phyloP scores from a whole-genome alignment of 2,113 vertebrate species.

The Piaya cayana region DNA sequence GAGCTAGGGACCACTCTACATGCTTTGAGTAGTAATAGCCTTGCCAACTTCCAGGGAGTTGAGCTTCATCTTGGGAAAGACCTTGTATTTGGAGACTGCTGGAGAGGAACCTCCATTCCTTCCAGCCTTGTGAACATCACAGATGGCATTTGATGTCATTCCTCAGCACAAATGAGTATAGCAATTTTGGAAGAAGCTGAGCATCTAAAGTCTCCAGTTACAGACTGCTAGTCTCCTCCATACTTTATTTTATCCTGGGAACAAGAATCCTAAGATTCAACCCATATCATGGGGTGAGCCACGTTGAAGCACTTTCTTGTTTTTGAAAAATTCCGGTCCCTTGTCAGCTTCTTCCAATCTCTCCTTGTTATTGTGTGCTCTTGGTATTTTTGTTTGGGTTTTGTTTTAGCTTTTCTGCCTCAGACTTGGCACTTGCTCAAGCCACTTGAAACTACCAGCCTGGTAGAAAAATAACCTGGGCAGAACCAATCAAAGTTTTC shows the following conservation, averaged over 20 bases:
- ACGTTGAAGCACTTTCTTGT: neutral
- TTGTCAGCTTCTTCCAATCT: neutral
- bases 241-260: neutral
- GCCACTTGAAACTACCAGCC: neutral
- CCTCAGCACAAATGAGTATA: neutral
- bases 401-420: neutral
- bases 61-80: neutral
- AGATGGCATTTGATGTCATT: neutral
- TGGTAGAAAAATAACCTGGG: neutral
- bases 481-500: neutral
- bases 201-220: neutral
- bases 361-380: rapidly evolving
- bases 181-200: neutral
- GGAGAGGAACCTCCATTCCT: neutral
- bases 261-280: neutral
- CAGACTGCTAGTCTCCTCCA: neutral
- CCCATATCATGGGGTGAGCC: rapidly evolving
- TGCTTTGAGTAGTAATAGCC: neutral
- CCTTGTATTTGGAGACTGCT: neutral
- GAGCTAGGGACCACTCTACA: neutral
- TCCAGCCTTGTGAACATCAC: neutral
- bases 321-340: neutral
- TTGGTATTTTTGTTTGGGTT: neutral
- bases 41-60: neutral
- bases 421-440: neutral